Base-by-base conservation (phyloP, 2,797 vertebrate genomes). In the Anableps anableps region DNA sequence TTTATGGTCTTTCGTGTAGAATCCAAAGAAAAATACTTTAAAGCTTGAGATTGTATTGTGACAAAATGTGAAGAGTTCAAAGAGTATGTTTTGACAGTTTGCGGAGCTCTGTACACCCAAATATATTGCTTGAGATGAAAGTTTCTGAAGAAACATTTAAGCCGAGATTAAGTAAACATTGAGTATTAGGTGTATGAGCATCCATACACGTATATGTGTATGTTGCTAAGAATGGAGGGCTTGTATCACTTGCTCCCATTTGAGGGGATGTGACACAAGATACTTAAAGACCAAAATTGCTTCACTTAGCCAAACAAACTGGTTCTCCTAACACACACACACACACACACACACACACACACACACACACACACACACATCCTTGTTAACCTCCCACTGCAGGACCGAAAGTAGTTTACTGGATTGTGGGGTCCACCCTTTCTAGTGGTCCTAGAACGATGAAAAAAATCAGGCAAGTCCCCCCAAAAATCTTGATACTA, bases 251-350 rank as follows among this genome's bases (percentile, higher is more conserved):
- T 90, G 90, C 85, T 83, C 77, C 88, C 86, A 94, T 91, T 83
- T 89, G 83, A 94, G 91, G 86, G 94, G 94, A 95, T 95, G 92
- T 94, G 93, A 95, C 89, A 94, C 82, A 87, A 92, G 93, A 95
- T 94, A 93, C 91, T 93, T 93, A 89, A 95, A 95, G 91, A 94
- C 88, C 85, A 92, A 95, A 95, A 95, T 93, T 93, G 90, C 90
- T 90, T 92, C 93, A 94, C 94, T 94, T 92, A 93, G 92, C 90
- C 92, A 94, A 94, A 95, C 93, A 95, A 94, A 95, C 93, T 86
- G 85, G 81, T 73, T 89, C 76, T 84, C 80, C 79, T 88, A 66
- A 75, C 60, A 62, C 58, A 6, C 58, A 62, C 58, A 2, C 58
- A 58, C 53, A 13, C 23, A 55, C 10, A 7, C 55, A 43, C 43